Evolutionary conservation across 2,888 invertebrate genomes (phyloP).

Genomic region (Morinoia aosen): DNA sequence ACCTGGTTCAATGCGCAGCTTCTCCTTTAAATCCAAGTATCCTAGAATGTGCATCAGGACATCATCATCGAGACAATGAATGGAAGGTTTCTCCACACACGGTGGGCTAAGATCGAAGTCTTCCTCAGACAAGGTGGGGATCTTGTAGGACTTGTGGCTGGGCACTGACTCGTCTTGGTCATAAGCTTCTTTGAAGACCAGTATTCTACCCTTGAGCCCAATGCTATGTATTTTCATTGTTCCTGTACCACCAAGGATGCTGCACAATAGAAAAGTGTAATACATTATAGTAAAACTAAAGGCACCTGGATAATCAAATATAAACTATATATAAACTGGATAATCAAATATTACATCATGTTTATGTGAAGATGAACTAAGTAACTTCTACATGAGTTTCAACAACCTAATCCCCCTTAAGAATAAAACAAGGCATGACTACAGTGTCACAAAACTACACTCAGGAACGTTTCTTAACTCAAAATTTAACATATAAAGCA

Average conservation of each 20-base stretch:
- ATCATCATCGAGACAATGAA: not conserved
- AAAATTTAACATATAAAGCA: too few species aligned
- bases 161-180: not conserved
- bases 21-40: not conserved
- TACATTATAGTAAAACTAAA: not conserved
- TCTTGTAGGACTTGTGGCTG: not conserved
- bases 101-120: not conserved
- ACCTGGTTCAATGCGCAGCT: not conserved
- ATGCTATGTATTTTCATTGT: too few species aligned
- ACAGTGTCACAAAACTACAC: too few species aligned
- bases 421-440: too few species aligned
- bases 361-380: too few species aligned
- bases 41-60: not conserved
- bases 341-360: not conserved
- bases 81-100: not conserved
- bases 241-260: not conserved
- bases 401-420: too few species aligned
- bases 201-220: not conserved
- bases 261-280: not conserved
- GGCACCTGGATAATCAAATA: not conserved
- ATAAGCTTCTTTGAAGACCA: not conserved
- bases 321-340: not conserved
- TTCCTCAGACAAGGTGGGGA: not conserved
- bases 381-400: too few species aligned
- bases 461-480: too few species aligned